A percentile compares a stretch with the other conserved stretches of the same genome.
These are phyloP conservation scores for Halisarca cf. caerulea DNA, from an alignment of 37 sponge, comb jelly and placozoan genomes.

Conservation along the genomic window DNA sequence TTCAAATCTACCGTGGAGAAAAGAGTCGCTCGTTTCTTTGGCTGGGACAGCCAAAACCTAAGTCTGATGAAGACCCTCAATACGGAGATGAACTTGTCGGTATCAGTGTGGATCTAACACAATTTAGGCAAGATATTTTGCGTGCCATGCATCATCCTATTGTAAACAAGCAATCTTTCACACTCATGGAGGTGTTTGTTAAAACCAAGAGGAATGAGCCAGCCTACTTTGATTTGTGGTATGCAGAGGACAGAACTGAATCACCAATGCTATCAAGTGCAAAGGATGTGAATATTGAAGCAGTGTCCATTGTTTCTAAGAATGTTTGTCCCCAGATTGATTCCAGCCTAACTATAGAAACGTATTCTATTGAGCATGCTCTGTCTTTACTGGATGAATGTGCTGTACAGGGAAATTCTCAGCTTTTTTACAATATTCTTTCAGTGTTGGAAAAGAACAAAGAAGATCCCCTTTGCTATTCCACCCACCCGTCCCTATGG, in stretches of 20 bases:
- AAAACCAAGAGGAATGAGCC: conserved; percentile 10
- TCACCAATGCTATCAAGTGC: neutral
- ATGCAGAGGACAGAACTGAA: conserved; percentile 29
- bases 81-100: conserved; percentile 29
- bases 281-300: conserved; percentile 31
- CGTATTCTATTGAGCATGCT: neutral
- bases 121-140: conserved; percentile 24
- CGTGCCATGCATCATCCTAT: conserved; percentile 39
- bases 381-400: neutral
- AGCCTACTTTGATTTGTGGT: conserved; percentile 52
- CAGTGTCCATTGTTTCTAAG: conserved; percentile 15
- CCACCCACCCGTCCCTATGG: too few species aligned
- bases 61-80: neutral
- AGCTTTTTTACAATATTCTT: neutral
- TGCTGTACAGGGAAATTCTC: conserved; percentile 29
- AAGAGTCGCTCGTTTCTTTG: conserved; percentile 49
- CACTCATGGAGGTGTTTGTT: conserved; percentile 65
- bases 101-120: conserved; percentile 71
- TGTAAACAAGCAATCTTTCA: conserved; percentile 52
- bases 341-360: neutral
- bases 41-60: conserved; percentile 17
- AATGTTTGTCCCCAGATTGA: too few species aligned
- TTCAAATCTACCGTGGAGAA: conserved; percentile 64
- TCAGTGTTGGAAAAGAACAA: too few species aligned
- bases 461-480: too few species aligned